Evolutionary conservation across 2,888 invertebrate genomes (phyloP).

Genomic region (Brachyptera putata): DNA sequence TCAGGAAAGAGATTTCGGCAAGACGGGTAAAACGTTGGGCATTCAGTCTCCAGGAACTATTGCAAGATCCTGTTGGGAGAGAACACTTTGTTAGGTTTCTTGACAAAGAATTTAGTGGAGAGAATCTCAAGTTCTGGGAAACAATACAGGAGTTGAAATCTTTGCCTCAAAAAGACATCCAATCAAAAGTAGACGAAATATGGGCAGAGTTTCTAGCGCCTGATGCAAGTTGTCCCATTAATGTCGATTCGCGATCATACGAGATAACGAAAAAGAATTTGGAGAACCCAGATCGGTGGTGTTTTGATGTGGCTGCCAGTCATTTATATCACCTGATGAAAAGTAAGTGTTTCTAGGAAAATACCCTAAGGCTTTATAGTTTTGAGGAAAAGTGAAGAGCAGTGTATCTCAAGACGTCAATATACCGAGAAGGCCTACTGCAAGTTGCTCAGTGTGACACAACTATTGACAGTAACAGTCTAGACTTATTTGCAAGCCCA

Average conservation of each 20-base stretch:
- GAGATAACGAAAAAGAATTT: conserved; percentile 79
- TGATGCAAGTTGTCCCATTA: conserved; percentile 94
- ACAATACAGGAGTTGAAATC: conserved; percentile 90
- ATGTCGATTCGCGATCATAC: conserved; percentile 90
- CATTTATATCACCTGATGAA: conserved; percentile 99
- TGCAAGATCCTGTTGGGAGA: conserved; percentile 90
- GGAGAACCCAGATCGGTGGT: conserved; percentile 82
- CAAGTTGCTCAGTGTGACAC: no score
- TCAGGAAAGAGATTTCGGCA: conserved; percentile 85
- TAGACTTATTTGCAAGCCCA: no score
- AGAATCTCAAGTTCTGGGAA: conserved; percentile 98
- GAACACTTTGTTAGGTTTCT: conserved; percentile 96
- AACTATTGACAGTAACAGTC: no score
- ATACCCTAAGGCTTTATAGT: no score
- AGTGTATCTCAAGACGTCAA: no score
- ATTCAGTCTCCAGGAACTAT: conserved; percentile 89
- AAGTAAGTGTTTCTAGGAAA: no score
- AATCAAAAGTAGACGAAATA: conserved; percentile 75
- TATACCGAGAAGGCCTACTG: no score
- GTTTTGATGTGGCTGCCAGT: conserved; percentile 95
- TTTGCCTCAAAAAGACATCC: conserved; percentile 79
- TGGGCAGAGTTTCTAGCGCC: conserved; percentile 92
- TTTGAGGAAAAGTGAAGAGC: no score
- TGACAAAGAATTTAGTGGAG: conserved; percentile 97
- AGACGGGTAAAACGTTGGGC: conserved; percentile 96